Evolutionary conservation across 1,140 invertebrate species (phyloP), one percentile per base, ranked within the genome.

Genomic region (Sesamia nonagrioides): DNA sequence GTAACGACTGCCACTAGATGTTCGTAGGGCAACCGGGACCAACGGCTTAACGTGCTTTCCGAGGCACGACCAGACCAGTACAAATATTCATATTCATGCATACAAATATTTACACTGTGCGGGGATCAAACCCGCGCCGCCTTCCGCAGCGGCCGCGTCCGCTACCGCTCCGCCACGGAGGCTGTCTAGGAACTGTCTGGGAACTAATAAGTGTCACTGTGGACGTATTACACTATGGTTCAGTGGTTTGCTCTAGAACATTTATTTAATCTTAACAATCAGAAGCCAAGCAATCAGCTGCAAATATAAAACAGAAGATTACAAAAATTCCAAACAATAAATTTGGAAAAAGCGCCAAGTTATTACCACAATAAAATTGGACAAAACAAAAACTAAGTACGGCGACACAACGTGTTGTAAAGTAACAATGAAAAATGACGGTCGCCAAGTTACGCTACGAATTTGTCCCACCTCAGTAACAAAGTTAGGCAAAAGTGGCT

Each of bases 401-500:
- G 21, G 17, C 58, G 42, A 61, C 73, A 21, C 21, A 63, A 63
- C 56, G 54, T 45, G 58, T 63, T 76, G 78, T 74, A 77, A 77
- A 77, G 79, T 81, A 77, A 81, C 79, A 77, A 77, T 81, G 79
- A 82, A 75, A 80, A 82, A 82, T 80, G 78, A 78, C 75, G 73
- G 73, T 80, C 66, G 18, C 35, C 50, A 77, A 79, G 40, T 74
- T 75, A n/a, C n/a, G 58, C 69, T 42, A 63, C 78, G 77, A 82
- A 82, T 79, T 82, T 82, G 78, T 80, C 75, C 58, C 56, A 80
- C 69, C 81, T 77, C 63, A 13, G 75, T 82, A 80, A 80, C 81
- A 82, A 82, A 82, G 81, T 82, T 82, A 80, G 75, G 56, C 48
- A 56, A 79, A 80, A 82, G 81, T 82, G 63, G 81, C 63, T 61